Evolutionary conservation across 2,113 vertebrate genomes (phyloP).

Genomic region (Siphamia tubifer): DNA sequence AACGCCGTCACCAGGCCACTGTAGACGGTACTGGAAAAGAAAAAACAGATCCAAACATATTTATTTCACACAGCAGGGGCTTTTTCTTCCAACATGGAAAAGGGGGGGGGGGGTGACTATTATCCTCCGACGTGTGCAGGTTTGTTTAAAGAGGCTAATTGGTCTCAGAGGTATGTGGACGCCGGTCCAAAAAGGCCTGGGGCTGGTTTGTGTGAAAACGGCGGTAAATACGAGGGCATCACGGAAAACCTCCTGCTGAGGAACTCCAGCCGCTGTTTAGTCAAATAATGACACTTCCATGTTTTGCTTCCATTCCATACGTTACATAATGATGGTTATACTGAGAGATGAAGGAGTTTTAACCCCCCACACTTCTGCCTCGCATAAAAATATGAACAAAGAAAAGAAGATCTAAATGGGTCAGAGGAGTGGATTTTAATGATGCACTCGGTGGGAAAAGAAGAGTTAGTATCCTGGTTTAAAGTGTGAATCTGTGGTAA

Average conservation of each 20-base stretch:
- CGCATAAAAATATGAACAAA: background rate
- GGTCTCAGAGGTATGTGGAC: background rate
- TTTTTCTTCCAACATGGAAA: no score
- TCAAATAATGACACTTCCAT: background rate
- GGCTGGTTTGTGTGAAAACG: conserved; percentile 3
- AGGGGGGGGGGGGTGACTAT: background rate
- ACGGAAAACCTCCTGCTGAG: conserved; percentile 17
- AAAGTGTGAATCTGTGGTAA: no score
- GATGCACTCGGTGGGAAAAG: background rate
- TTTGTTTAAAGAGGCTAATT: background rate
- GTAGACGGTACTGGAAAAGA: background rate
- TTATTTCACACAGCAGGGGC: background rate
- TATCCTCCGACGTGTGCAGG: background rate
- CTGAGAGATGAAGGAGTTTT: background rate
- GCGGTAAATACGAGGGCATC: background rate
- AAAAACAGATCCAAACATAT: conserved; percentile 6
- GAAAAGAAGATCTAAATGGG: background rate
- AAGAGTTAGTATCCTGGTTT: background rate
- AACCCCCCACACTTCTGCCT: no score
- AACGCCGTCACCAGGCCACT: conserved; percentile 13
- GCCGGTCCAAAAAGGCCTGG: background rate
- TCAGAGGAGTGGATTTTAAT: background rate
- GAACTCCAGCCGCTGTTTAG: background rate
- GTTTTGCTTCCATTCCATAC: background rate
- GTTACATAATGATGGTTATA: background rate